Evolutionary conservation across 2,113 vertebrate species (phyloP).

Genomic region (Cyprinodon variegatus): DNA sequence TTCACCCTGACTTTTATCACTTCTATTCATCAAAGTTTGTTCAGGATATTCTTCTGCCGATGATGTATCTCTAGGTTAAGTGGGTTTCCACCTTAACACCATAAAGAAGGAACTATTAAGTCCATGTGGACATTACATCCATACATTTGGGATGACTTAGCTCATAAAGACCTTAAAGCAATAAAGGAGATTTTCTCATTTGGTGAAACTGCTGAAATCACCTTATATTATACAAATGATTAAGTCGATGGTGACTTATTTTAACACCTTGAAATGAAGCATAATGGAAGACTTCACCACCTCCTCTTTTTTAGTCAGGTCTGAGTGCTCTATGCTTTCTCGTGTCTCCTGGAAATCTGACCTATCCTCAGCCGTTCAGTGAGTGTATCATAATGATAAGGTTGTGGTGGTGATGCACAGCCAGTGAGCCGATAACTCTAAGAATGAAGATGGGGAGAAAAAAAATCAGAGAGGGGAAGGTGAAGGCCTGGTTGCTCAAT

Average conservation of each 20-base stretch:
- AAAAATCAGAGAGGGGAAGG: constrained; percentile 6
- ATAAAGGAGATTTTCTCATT: constrained; percentile 80
- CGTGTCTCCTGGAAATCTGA: constrained; percentile 48
- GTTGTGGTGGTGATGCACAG: constrained; percentile 22
- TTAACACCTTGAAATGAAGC: constrained; percentile 60
- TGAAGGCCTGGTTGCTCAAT: constrained; percentile 30
- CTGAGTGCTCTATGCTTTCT: constrained; percentile 30
- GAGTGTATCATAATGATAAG: constrained; percentile 64
- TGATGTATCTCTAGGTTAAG: constrained; percentile 75
- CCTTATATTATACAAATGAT: constrained; percentile 78
- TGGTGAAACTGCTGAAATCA: constrained; percentile 76
- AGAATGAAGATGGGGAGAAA: neutral
- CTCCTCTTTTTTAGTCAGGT: constrained; percentile 44
- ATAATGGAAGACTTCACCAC: constrained; percentile 55
- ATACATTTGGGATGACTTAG: constrained; percentile 74
- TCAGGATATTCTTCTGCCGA: constrained; percentile 51
- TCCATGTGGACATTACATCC: constrained; percentile 68
- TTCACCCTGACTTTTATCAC: constrained; percentile 61
- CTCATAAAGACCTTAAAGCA: constrained; percentile 73
- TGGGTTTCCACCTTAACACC: constrained; percentile 65
- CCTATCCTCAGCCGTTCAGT: constrained; percentile 46
- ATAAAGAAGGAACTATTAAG: constrained; percentile 78
- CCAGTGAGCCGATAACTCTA: constrained; percentile 47
- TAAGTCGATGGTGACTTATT: constrained; percentile 74
- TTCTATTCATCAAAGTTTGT: constrained; percentile 73